Evolutionary conservation across 2,888 invertebrate species (phyloP), one percentile per base, ranked within the genome.

Genomic region (Andrena camellia): DNA sequence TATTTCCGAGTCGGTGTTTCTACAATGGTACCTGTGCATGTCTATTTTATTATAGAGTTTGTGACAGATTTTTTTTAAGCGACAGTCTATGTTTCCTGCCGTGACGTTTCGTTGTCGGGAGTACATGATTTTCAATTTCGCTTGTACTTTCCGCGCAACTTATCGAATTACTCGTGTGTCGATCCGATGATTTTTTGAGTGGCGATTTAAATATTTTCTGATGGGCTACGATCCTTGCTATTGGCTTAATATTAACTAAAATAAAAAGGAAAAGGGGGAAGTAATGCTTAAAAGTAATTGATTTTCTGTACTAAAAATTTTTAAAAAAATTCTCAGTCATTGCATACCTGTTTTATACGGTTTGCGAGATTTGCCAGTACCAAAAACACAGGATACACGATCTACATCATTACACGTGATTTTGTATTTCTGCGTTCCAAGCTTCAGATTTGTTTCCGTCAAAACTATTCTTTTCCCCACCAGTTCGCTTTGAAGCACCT

Each of bases 281-380:
- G 6, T 63, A 29, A 50, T 26, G 23, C 13, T 6, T 31, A 42
- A 10, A 29, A 74, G 23, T 3, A 42, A 50, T 35, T 6, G 26
- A 48, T n/a, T 74, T 50, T 2, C 20, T 17, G 13, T 57, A 48
- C n/a, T 42, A n/a, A 64, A 4, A 23, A 57, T 42, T 60, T 50
- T 2, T 42, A 50, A 20, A 20, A n/a, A n/a, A 26, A n/a, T 1
- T 23, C 20, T 10, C 1, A 0, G 2, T 8, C 2, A 31, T n/a
- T 70, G n/a, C 52, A 33, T 81, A 90, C 90, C 87, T 76, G 79
- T 73, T 72, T 86, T 85, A 17, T 86, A 91, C 1, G 76, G 73
- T 23, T 77, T 69, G 20, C 67, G 76, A 52, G 63, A 52, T 64
- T 84, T 72, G n/a, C 71, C 83, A n/a, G 57, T 80, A 17, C 66